Evolutionary conservation across 2,888 invertebrate species (phyloP).

Genomic region (Phortica okadai): DNA sequence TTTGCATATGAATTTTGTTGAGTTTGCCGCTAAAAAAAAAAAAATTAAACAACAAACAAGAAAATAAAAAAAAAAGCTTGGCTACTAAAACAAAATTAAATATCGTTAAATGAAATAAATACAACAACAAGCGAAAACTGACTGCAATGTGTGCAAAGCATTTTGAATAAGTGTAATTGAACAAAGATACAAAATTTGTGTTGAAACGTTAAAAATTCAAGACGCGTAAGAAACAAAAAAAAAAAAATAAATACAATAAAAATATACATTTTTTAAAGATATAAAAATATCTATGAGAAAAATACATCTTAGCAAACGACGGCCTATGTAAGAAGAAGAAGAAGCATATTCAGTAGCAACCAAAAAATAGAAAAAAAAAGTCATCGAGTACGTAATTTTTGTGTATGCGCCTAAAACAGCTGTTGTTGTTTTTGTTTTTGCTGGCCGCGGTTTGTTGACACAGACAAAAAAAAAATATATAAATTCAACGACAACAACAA

Average conservation of each 20-base stretch:
- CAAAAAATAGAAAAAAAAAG: background rate
- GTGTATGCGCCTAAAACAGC: constrained; percentile 26
- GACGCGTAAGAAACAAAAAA: background rate
- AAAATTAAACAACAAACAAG: background rate
- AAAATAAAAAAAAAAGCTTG: background rate
- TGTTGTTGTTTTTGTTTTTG: constrained; percentile 29
- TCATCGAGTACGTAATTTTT: constrained; percentile 7
- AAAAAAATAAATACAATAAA: constrained; percentile 6
- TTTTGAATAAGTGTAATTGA: background rate
- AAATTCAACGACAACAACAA: background rate
- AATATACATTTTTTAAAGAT: constrained; percentile 6
- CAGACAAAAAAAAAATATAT: background rate
- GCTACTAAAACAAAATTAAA: constrained; percentile 30
- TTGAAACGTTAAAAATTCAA: background rate
- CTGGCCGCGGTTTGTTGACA: constrained; percentile 26
- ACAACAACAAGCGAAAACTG: constrained; percentile 8
- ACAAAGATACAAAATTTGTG: background rate
- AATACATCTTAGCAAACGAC: background rate
- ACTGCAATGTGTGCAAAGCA: background rate
- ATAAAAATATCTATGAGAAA: background rate
- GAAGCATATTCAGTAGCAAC: background rate
- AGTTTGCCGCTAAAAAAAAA: constrained; percentile 10
- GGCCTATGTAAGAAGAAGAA: background rate
- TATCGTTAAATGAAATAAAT: background rate
- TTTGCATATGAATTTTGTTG: constrained; percentile 24